Evolutionary conservation across 1,140 invertebrate species (phyloP).

Genomic region (Plectus sambesii): DNA sequence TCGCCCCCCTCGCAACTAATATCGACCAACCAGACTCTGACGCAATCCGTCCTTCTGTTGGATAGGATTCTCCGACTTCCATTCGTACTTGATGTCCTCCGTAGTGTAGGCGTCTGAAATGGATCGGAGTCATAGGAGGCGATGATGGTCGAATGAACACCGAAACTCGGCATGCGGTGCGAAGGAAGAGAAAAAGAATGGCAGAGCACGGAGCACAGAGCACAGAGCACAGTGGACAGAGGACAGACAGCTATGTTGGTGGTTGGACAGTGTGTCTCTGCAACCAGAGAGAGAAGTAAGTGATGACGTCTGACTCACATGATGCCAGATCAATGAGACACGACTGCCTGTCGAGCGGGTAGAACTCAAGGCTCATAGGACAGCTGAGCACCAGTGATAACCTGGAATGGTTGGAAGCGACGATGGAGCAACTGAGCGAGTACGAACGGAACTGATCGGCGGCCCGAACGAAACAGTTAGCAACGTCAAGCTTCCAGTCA

Average conservation of each 20-base stretch:
- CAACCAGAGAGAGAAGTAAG: slow-evolving; percentile 5
- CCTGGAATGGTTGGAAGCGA: slow-evolving; percentile 14
- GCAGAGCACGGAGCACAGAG: too few species aligned
- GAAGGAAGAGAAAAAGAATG: neutral
- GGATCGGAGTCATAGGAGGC: neutral
- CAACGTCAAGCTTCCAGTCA: too few species aligned
- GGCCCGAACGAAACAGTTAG: too few species aligned
- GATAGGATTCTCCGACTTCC: slow-evolving; percentile 80
- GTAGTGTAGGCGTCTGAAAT: slow-evolving; percentile 79
- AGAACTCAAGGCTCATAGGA: slow-evolving; percentile 88
- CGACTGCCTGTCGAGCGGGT: slow-evolving; percentile 80
- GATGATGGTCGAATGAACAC: slow-evolving; percentile 3
- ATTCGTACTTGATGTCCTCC: slow-evolving; percentile 77
- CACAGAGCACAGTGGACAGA: too few species aligned
- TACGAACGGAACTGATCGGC: neutral
- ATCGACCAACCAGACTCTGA: too few species aligned
- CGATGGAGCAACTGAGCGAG: neutral
- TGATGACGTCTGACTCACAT: slow-evolving; percentile 53
- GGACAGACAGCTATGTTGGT: too few species aligned
- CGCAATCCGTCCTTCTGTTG: slow-evolving; percentile 84
- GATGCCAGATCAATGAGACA: slow-evolving; percentile 85
- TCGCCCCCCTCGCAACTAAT: too few species aligned
- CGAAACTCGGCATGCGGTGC: slow-evolving; percentile 5
- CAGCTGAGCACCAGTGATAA: slow-evolving; percentile 63
- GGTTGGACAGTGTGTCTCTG: too few species aligned